Evolutionary conservation across 2,113 vertebrate genomes (phyloP), one percentile per base, ranked within the genome.

Genomic region (Salvelinus alpinus): DNA sequence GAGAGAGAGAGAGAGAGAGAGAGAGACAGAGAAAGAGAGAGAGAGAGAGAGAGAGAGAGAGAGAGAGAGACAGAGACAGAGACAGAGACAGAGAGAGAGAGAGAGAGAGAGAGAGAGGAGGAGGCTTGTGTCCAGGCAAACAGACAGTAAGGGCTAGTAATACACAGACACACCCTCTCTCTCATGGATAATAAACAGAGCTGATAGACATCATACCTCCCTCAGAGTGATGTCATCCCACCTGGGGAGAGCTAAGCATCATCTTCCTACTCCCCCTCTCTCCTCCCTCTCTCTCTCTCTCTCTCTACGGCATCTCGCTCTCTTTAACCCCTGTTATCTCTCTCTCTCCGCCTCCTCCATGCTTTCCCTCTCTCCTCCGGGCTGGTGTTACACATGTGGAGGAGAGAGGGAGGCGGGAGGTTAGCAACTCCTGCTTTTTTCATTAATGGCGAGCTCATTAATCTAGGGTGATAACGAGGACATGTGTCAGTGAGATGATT

Each of bases 401-500:
- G 24, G 60, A 67, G 20, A 75, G 77, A 78, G 82, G 75, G 59
- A 14, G 16, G 65, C 20, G 29, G 11, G 27, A 27, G 76, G 83
- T 59, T 80, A 78, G 79, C 86, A 78, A 87, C 86, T 79, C 83
- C 79, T 82, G 70, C 75, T 38, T 69, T 80, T 81, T 81, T 88
- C 87, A 89, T 90, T 90, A 92, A 91, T 91, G 87, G 86, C 87
- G 88, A 86, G 85, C 88, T 90, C 90, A 89, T 92, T 92, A 92
- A 92, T 92, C 85, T 87, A 88, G 82, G 77, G 76, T 87, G 91
- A 92, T 91, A 92, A 90, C 90, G 82, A 90, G 86, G 86, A 86
- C 70, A 64, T 74, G 84, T 78, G 87, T 89, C 90, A 91, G 87
- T 72, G 78, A 87, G 86, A 89, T 92, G 91, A 92, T 92, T 83